Base-by-base conservation (phyloP, 2,797 vertebrate genomes). In the Spea hammondii region DNA sequence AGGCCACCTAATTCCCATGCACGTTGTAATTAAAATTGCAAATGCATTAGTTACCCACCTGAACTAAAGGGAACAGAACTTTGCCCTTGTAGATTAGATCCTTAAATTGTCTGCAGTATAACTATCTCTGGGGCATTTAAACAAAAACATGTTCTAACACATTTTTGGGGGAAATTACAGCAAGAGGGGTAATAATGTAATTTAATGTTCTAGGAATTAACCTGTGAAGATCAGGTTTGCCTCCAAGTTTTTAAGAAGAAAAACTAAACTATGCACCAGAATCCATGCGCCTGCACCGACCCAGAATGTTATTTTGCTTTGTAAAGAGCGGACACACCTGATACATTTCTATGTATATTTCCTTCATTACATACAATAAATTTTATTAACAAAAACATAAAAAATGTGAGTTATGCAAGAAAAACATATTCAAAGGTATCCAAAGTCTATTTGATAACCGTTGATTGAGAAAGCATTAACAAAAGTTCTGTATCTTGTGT, bases 211-310 rank as follows among this genome's bases (percentile, higher is more conserved):
- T 79, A 99, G 97, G 95, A 98, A 80, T 88, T 99, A 88, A 91
- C 88, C 0, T 96, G 90, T 53, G 84, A 91, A 32, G 94, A 96
- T 87, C 95, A 97, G 90, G 89, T 97, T 83, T 99, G 97, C 84
- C 90, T 83, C 71, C 97, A 99, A 88, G 88, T 92, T 73, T 99
- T 97, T 83, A 97, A 93, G 91, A 98, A 90, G 91, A 91, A 92
- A 83, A 91, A 87, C 44, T 77, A 83, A 85, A 68, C 32, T 32
- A 17, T 10, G 3, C 44, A 0, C 12, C 4, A 69, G 68, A 53
- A 1, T 14, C 50, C 1, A 17, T 3, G 49, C 45, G 77, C 69
- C 46, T 79, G 75, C 73, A 10, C 4, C 51, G 48, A 4, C 17
- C 49, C 66, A 17, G 53, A 77, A 65, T 73, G 17, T 64, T 17